A percentile compares a stretch with the other conserved stretches of the same genome.
Evolutionary conservation across 2,888 invertebrate species (phyloP).

Genomic region (Carcina quercana): DNA sequence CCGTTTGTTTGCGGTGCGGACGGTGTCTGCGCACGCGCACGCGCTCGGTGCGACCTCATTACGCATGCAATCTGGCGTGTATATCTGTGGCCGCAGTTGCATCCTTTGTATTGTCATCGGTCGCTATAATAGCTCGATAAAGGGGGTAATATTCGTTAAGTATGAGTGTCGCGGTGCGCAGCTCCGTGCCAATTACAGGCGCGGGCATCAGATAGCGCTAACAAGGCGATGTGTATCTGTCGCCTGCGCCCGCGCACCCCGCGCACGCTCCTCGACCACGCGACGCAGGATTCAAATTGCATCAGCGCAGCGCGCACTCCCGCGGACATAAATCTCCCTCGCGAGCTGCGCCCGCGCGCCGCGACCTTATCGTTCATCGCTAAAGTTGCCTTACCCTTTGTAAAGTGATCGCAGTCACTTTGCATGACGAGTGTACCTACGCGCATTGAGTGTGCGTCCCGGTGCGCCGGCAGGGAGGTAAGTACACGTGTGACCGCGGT

Average conservation of each 20-base stretch:
- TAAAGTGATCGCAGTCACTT: conserved; percentile 34
- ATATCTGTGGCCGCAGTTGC: too few species aligned
- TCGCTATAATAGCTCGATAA: too few species aligned
- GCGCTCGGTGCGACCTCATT: too few species aligned
- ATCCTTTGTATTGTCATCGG: too few species aligned
- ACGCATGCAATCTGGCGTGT: too few species aligned
- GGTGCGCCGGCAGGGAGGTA: conserved; percentile 64
- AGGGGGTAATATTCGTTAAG: too few species aligned
- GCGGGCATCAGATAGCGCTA: conserved; percentile 67
- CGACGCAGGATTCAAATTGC: conserved; percentile 57
- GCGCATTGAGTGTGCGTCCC: too few species aligned
- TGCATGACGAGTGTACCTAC: conserved; percentile 67
- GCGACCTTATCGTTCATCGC: conserved; percentile 7
- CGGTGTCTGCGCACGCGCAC: conserved; percentile 1
- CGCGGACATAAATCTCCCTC: conserved; percentile 43
- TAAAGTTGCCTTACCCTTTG: neutral
- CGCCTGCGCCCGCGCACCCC: conserved; percentile 21
- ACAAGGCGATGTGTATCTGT: conserved; percentile 68
- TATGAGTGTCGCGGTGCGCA: conserved; percentile 44
- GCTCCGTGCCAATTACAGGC: conserved; percentile 63
- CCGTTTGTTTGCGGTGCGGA: too few species aligned
- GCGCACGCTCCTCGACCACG: conserved; percentile 23
- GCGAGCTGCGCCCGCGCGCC: neutral
- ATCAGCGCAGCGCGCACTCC: conserved; percentile 44
- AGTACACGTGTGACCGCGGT: neutral